Conservation (phyloP, 2,888 invertebrate genomes). For the Lochmaea capreae region DNA sequence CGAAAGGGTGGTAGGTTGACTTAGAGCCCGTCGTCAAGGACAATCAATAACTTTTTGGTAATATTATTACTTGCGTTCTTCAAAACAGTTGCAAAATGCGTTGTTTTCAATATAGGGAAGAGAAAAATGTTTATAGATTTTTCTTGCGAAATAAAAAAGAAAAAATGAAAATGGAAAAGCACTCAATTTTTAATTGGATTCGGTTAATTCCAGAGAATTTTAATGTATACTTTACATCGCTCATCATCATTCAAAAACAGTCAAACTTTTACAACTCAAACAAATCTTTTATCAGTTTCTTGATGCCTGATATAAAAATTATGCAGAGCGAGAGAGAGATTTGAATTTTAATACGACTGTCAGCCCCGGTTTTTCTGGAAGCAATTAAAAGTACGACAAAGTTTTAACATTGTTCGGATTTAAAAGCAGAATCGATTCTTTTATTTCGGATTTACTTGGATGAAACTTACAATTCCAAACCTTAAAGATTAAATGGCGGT, state of each 20-base stretch:
- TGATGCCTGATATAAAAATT: constrained; percentile 61
- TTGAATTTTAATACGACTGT: constrained; percentile 62
- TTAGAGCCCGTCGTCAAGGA: too few species aligned
- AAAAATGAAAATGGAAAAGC: constrained; percentile 64
- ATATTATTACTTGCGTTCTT: too few species aligned
- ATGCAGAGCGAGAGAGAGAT: constrained; percentile 60
- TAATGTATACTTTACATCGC: constrained; percentile 66
- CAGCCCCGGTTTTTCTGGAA: constrained; percentile 50
- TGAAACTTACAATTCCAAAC: constrained; percentile 24
- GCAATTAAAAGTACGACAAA: constrained; percentile 55
- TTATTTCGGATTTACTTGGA: constrained; percentile 27
- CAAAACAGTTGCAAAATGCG: too few species aligned
- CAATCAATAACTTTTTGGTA: too few species aligned
- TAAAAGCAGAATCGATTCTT: constrained; percentile 39
- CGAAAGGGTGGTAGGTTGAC: too few species aligned
- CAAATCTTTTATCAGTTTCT: constrained; percentile 63
- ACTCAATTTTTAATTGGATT: constrained; percentile 69
- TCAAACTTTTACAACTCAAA: constrained; percentile 64
- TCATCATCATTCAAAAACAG: constrained; percentile 60
- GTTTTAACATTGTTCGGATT: constrained; percentile 40
- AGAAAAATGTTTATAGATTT: neutral
- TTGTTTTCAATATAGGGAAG: too few species aligned
- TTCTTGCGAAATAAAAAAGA: neutral
- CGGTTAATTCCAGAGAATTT: constrained; percentile 67
- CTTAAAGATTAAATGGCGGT: constrained; percentile 55